These are phyloP conservation scores for Spialia ferax DNA, from an alignment of 2,888 invertebrate species.

Conservation along the genomic window DNA sequence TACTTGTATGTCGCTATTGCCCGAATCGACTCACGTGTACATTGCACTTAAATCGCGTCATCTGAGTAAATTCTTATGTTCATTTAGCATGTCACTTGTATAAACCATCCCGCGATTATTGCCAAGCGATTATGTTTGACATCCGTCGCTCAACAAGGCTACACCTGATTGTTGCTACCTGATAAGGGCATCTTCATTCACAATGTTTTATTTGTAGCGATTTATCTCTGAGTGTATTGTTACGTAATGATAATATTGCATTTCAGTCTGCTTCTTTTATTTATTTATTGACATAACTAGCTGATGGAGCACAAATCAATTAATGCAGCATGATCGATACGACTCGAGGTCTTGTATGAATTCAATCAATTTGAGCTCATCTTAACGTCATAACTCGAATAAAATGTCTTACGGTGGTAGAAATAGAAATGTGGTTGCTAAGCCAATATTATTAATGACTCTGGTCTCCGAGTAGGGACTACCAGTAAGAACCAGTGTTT, in stretches of 20 bases:
- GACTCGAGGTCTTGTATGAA: not conserved
- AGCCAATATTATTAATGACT: too few relatives aligned
- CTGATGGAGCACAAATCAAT: not conserved
- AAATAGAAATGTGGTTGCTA: too few relatives aligned
- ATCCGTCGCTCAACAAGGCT: slow-evolving; percentile 8
- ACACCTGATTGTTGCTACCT: slow-evolving; percentile 1
- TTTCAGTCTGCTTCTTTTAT: not conserved
- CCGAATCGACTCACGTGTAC: too few relatives aligned
- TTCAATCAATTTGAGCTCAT: slow-evolving; percentile 29
- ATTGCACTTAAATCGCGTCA: too few relatives aligned
- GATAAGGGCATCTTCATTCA: slow-evolving; percentile 13
- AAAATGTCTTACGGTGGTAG: not conserved
- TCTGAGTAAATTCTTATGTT: too few relatives aligned
- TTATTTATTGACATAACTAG: not conserved
- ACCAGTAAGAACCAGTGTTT: too few relatives aligned
- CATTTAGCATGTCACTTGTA: not conserved
- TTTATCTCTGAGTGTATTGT: not conserved
- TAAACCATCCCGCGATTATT: slow-evolving; percentile 9
- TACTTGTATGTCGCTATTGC: too few relatives aligned
- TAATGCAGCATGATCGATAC: slow-evolving; percentile 10
- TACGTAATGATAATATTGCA: not conserved
- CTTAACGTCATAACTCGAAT: slow-evolving; percentile 17
- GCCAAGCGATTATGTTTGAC: slow-evolving; percentile 8
- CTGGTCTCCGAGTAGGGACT: too few relatives aligned
- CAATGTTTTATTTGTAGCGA: not conserved